Evolutionary conservation across 2,888 invertebrate genomes (phyloP).

Genomic region (Beris morrisii): DNA sequence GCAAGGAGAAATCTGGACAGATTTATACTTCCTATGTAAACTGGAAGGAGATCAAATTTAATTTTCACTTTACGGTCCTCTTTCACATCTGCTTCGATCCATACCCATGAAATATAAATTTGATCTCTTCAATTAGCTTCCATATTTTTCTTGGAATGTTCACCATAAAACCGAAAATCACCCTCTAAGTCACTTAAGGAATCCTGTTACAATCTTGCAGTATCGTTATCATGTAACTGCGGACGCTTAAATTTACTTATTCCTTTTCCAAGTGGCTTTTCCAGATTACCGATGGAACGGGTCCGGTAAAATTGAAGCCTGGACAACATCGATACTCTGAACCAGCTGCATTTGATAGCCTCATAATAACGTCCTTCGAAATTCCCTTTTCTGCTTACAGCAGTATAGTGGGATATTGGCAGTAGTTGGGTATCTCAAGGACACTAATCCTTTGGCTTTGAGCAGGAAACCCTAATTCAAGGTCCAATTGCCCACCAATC

Average conservation of each 20-base stretch:
- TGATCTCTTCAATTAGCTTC: too few relatives aligned
- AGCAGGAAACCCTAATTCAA: conserved; percentile 12
- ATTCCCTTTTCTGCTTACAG: neutral
- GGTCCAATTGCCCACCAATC: conserved; percentile 18
- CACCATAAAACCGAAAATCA: too few relatives aligned
- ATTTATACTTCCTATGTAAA: too few relatives aligned
- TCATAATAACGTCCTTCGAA: conserved; percentile 24
- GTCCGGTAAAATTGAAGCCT: neutral
- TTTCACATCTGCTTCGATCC: too few relatives aligned
- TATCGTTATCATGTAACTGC: conserved; percentile 15
- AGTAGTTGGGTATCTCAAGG: conserved; percentile 8
- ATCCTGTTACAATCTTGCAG: conserved; percentile 10
- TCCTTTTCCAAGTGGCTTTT: neutral
- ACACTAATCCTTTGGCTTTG: conserved; percentile 20
- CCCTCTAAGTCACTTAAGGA: conserved; percentile 14
- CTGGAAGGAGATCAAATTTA: too few relatives aligned
- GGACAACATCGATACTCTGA: conserved; percentile 15
- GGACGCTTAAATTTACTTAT: conserved; percentile 10
- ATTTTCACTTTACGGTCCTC: too few relatives aligned
- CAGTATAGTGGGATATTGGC: neutral
- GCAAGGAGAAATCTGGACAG: too few relatives aligned
- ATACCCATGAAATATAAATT: too few relatives aligned
- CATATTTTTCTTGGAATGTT: too few relatives aligned
- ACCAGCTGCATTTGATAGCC: conserved; percentile 28
- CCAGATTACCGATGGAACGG: conserved; percentile 7